Evolutionary conservation across 2,888 invertebrate genomes (phyloP).

Genomic region (Epistrophe grossulariae): DNA sequence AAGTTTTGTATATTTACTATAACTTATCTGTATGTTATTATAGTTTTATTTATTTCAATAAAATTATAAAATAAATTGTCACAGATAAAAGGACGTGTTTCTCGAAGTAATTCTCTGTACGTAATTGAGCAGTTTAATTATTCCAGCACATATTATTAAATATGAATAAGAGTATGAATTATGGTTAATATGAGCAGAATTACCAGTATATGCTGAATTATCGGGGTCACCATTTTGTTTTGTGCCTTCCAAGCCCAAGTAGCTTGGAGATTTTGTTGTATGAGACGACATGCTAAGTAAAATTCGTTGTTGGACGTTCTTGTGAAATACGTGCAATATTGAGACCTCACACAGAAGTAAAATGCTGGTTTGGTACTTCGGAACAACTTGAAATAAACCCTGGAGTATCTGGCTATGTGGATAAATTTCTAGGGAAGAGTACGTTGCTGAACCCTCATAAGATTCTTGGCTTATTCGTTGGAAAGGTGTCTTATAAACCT

Average conservation of each 20-base stretch:
- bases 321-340: constrained; percentile 83
- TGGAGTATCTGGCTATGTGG: constrained; percentile 83
- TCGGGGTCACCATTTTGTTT: constrained; percentile 83
- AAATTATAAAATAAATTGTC: constrained; percentile 64
- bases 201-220: constrained; percentile 83
- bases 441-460: constrained; percentile 82
- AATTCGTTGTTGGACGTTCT: constrained; percentile 83
- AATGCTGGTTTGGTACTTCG: constrained; percentile 83
- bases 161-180: constrained; percentile 51
- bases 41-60: constrained; percentile 60
- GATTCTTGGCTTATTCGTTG: constrained; percentile 83
- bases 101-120: constrained; percentile 53
- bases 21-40: constrained; percentile 69
- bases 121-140: constrained; percentile 68
- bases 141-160: constrained; percentile 59
- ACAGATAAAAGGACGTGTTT: constrained; percentile 72
- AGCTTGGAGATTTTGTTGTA: constrained; percentile 83
- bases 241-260: constrained; percentile 83
- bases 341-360: constrained; percentile 83
- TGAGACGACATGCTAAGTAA: constrained; percentile 81
- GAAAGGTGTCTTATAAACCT: constrained; percentile 83
- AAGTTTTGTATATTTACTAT: constrained; percentile 72
- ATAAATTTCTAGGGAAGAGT: constrained; percentile 83
- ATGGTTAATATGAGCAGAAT: constrained; percentile 54
- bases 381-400: constrained; percentile 82